Evolutionary conservation across 92 coral and sea anemone species (phyloP), one percentile per base, ranked within the genome.

Genomic region (Blastomussa wellsi): DNA sequence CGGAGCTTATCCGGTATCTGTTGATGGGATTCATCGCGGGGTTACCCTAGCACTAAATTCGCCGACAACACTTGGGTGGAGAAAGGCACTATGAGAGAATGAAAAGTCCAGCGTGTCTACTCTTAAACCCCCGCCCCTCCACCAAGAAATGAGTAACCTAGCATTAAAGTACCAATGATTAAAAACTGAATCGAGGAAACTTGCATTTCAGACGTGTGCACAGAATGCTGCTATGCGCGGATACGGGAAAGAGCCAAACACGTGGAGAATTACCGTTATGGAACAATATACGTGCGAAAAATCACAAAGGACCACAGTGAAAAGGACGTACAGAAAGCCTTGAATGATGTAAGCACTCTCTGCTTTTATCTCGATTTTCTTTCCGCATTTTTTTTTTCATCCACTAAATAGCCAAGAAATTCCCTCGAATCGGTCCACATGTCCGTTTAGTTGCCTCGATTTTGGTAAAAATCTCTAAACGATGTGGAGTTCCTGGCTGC

Each of bases 301-400:
- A 87, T 96, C 33, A 94, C 99, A n/a, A 91, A 92, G 36, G 98
- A 95, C 49, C 99, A 96, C 82, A 93, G 81, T 26, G 88, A 88
- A 28, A 87, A 91, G 68, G 95, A 91, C 33, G 74, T 96, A 37
- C 91, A 94, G 59, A 87, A 88, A 73, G 89, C 24, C 72, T 79
- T 94, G 47, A 86, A 90, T 41, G 98, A 95, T 92, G 98, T 94
- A 84, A 89, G 93, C 38, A 31, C 17, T 32, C 24, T 22, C 64
- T 38, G 3, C 62, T 79, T 37, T 59, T 51, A 0, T 3, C 33
- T 3, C 42, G 7, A 14, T 26, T 26, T 17, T 29, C 31, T 15
- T 41, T 5, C 37, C 5, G 1, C 7, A 44, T 15, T 22, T 71
- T 70, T 20, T 15, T 22, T 71, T 70, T 20, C 39, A 16, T 11